Evolutionary conservation across 2,797 vertebrate species (phyloP).

Genomic region (Petrocephalus sullivani): DNA sequence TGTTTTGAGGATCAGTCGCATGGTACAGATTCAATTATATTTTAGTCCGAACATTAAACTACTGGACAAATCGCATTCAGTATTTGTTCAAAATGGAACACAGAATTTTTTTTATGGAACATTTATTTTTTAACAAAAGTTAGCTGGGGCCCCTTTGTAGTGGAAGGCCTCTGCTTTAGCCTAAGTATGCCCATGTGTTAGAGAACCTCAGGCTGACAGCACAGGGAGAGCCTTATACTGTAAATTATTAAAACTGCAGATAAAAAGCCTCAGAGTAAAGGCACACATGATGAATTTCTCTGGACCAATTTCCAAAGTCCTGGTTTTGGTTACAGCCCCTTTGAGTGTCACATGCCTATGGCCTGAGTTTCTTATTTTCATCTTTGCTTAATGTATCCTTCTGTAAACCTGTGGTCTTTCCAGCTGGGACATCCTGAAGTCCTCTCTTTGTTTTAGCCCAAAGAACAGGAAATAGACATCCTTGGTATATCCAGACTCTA

Average conservation of each 20-base stretch:
- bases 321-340: background rate
- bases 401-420: background rate
- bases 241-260: background rate
- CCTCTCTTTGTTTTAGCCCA: background rate
- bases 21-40: background rate
- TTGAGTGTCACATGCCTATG: background rate
- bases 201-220: background rate
- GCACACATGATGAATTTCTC: background rate
- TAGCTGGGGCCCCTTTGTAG: background rate
- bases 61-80: constrained; percentile 18
- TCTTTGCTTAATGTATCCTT: background rate
- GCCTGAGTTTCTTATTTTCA: background rate
- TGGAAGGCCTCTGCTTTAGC: background rate
- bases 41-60: constrained; percentile 18
- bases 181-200: background rate
- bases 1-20: background rate
- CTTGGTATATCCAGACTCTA: background rate
- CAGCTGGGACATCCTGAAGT: background rate
- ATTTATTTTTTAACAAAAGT: background rate
- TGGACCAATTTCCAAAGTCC: background rate
- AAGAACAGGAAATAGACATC: background rate
- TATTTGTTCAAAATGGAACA: background rate
- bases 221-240: background rate
- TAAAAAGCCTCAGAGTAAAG: background rate
- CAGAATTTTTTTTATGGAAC: background rate